Percentiles rank a stretch among this genome's conserved stretches.
phyloP scores from a whole-genome alignment of 2,888 invertebrate species.

The Cheilosia grossa region DNA sequence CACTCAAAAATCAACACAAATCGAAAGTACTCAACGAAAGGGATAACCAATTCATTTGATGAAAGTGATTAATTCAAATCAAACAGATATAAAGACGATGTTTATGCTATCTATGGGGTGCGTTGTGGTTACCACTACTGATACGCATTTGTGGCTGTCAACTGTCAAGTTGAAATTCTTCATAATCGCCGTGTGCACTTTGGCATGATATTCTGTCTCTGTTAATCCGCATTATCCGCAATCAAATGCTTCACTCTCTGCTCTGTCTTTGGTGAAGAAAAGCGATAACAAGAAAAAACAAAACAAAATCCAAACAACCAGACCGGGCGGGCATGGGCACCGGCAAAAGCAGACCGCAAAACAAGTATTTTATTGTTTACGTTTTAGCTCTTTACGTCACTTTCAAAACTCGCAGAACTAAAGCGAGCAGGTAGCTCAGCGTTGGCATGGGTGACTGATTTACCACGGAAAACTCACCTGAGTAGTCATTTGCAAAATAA shows the following conservation, averaged over 20 bases:
- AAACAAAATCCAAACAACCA: constrained; percentile 57
- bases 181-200: background rate
- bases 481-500: constrained; percentile 5
- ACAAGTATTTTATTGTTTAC: constrained; percentile 48
- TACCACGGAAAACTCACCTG: constrained; percentile 27
- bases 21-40: constrained; percentile 26
- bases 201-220: background rate
- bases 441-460: constrained; percentile 1
- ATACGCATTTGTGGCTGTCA: too few relatives aligned
- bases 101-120: background rate
- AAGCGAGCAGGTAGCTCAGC: constrained; percentile 14
- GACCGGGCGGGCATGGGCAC: background rate
- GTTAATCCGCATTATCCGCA: background rate
- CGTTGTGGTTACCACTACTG: background rate
- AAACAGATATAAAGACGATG: background rate
- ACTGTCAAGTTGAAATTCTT: background rate
- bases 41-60: constrained; percentile 21
- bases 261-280: background rate
- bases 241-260: background rate
- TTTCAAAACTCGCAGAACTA: background rate
- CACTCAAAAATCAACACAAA: constrained; percentile 23
- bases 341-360: constrained; percentile 7
- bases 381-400: constrained; percentile 6
- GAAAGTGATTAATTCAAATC: background rate
- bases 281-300: constrained; percentile 31